A percentile compares a stretch with the other conserved stretches of the same genome.
These are phyloP conservation scores for Psettodes erumei DNA, from an alignment of 2,113 vertebrate genomes.

Conservation along the genomic window DNA sequence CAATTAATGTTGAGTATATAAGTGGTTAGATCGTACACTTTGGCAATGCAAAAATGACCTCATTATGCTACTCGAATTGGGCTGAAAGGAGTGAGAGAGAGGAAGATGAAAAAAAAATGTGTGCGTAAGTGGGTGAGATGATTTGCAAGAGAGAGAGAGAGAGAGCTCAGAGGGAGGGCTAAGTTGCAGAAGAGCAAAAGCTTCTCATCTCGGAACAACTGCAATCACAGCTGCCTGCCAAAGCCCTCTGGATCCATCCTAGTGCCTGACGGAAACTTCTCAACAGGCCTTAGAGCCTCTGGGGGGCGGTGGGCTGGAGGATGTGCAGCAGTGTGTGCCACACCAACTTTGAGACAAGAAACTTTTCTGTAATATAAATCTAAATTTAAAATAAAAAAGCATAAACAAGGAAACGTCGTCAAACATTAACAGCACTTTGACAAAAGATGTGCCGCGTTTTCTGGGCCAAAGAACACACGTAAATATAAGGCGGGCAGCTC, in stretches of 20 bases:
- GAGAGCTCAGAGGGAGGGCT: conserved; percentile 53
- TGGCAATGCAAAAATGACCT: conserved; percentile 68
- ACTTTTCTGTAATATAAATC: not conserved
- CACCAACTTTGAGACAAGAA: not conserved
- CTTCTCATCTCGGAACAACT: conserved; percentile 70
- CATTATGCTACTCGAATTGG: conserved; percentile 52
- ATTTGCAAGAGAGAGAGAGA: conserved; percentile 22
- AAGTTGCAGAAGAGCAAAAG: conserved; percentile 64
- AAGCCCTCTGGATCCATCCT: conserved; percentile 59
- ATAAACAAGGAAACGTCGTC: not conserved
- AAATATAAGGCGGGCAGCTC: not conserved
- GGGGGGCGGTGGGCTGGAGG: conserved; percentile 36
- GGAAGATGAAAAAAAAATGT: too few species aligned
- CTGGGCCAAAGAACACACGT: not conserved
- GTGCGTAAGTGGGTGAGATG: conserved; percentile 20
- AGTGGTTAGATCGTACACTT: conserved; percentile 64
- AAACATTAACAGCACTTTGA: not conserved
- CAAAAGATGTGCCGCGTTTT: not conserved
- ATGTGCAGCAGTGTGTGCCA: conserved; percentile 17
- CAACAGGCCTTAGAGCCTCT: conserved; percentile 61
- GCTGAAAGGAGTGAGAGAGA: conserved; percentile 41
- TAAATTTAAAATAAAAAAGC: not conserved
- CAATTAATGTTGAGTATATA: conserved; percentile 65
- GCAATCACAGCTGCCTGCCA: conserved; percentile 71
- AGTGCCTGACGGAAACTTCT: conserved; percentile 66